phyloP scores from a whole-genome alignment of 2,113 vertebrate genomes.

The Epinephelus fuscoguttatus region DNA sequence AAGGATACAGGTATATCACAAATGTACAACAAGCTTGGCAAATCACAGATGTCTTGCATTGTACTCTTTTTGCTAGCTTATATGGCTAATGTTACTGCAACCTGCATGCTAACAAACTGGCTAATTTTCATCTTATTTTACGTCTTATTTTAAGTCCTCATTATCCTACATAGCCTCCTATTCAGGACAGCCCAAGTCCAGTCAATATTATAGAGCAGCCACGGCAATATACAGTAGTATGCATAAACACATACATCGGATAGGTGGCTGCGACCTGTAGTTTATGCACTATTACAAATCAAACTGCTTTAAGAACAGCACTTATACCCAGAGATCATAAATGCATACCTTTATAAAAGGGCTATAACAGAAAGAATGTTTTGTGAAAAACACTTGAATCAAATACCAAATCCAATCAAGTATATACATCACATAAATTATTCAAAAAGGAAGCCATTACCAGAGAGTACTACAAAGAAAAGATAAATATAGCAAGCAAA shows the following conservation, averaged over 20 bases:
- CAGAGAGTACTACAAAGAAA: not conserved
- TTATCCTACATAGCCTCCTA: too few species aligned
- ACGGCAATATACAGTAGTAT: too few species aligned
- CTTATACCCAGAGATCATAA: not conserved
- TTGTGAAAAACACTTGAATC: not conserved
- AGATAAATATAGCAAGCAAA: not conserved
- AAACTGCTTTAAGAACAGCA: not conserved
- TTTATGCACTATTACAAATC: not conserved
- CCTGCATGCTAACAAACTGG: too few species aligned
- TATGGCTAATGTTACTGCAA: too few species aligned
- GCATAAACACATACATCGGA: not conserved
- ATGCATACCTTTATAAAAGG: not conserved
- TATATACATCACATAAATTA: not conserved
- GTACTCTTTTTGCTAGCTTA: too few species aligned
- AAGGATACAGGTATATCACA: too few species aligned
- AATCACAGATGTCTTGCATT: too few species aligned
- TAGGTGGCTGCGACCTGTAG: not conserved
- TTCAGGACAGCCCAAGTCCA: too few species aligned
- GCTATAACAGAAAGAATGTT: not conserved
- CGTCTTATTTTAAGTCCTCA: too few species aligned
- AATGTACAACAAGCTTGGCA: too few species aligned
- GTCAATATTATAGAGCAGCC: too few species aligned
- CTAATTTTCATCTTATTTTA: too few species aligned
- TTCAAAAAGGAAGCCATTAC: not conserved
- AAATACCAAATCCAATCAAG: not conserved